Evolutionary conservation across 2,797 vertebrate genomes (phyloP), one percentile per base, ranked within the genome.

Genomic region (Psittacula derbiana): DNA sequence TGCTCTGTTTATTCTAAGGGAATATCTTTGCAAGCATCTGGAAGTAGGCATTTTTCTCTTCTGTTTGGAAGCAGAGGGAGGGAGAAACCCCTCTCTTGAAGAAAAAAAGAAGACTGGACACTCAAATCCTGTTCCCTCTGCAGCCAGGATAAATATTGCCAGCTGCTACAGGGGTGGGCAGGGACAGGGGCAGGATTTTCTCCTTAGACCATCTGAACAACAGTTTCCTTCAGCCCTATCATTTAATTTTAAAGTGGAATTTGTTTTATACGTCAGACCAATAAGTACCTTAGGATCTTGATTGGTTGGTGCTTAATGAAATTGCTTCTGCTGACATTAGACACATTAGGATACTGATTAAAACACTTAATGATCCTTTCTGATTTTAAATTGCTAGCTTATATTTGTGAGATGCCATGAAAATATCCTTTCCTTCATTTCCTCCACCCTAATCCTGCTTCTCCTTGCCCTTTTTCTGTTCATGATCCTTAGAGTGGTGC

Each of bases 321-420:
- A 96, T 97, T 95, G 94, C 95, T 85, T 79, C 69, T 95, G 92
- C 94, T 96, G 94, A 85, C 72, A 94, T 61, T 67, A 95, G 84
- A 96, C 95, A 95, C 93, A 94, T 95, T 94, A 95, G 92, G 92
- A 90, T 92, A 95, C 73, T 75, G 79, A 95, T 94, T 90, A 95
- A 96, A 96, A 95, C 57, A 90, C 67, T 94, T 95, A 96, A 97
- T 95, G 86, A 95, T 83, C 66, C 70, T 66, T 69, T 91, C 96
- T 96, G 44, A 92, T 92, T 98, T 94, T 91, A 94, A 95, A 96
- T 79, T 92, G 93, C 93, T 71, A 84, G 69, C 65, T 93, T 73
- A 86, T 87, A 90, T 93, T 84, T 93, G 72, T 16, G 31, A 96
- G 93, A 89, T 82, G 79, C 46, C 84, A 86, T 84, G 46, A 60